phyloP scores from a whole-genome alignment of 2,888 invertebrate species.

The Morinoia aosen region DNA sequence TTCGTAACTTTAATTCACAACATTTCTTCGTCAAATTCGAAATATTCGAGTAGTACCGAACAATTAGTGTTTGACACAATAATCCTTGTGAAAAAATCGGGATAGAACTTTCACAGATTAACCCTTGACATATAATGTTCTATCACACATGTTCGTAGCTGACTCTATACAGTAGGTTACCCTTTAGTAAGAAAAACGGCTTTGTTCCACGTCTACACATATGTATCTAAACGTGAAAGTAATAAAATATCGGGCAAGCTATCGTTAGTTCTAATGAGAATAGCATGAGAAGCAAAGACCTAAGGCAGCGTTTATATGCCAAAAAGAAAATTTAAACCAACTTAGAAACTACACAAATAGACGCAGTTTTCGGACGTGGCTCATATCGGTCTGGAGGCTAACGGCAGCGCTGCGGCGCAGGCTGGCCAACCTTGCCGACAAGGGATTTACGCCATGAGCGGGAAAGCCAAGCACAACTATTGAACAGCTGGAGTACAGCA shows the following conservation, averaged over 20 bases:
- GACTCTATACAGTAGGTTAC: not conserved
- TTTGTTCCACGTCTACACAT: not conserved
- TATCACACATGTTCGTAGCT: not conserved
- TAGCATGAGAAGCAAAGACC: not conserved
- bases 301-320: not conserved
- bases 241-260: not conserved
- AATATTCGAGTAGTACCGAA: not conserved
- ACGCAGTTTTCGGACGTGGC: not conserved
- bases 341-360: not conserved
- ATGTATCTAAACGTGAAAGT: not conserved
- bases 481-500: conserved; percentile 1
- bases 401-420: not conserved
- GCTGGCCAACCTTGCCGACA: conserved; percentile 22
- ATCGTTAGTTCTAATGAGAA: not conserved
- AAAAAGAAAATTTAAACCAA: not conserved
- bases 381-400: conserved; percentile 8
- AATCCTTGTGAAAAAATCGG: not conserved
- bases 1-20: too few relatives aligned
- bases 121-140: too few relatives aligned
- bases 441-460: conserved; percentile 39
- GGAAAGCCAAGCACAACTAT: conserved; percentile 36
- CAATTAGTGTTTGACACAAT: not conserved
- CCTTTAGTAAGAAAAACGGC: not conserved
- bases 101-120: not conserved
- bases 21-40: not conserved